Evolutionary conservation across 2,797 vertebrate genomes (phyloP).

Genomic region (Alosa sapidissima): DNA sequence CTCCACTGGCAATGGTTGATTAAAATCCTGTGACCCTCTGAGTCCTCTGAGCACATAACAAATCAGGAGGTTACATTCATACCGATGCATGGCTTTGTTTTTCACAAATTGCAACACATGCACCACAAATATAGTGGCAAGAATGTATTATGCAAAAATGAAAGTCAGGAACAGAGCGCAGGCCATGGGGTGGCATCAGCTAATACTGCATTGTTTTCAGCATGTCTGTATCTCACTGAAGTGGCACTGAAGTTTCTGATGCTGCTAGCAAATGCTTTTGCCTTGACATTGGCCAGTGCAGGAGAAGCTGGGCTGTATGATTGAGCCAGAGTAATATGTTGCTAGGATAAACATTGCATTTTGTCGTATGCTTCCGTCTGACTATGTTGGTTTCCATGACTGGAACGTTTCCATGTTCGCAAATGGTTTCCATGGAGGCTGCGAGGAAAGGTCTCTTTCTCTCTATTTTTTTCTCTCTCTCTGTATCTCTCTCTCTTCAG

Average conservation of each 20-base stretch:
- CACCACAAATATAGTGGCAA: not conserved
- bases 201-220: slow-evolving; percentile 6
- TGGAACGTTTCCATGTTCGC: slow-evolving; percentile 7
- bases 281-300: not conserved
- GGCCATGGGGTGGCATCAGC: not conserved
- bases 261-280: not conserved
- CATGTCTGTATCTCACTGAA: not conserved
- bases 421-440: slow-evolving; percentile 21
- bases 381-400: slow-evolving; percentile 11
- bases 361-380: not conserved
- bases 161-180: not conserved
- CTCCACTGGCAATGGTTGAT: slow-evolving; percentile 10
- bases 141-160: not conserved
- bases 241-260: not conserved
- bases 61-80: not conserved
- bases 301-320: not conserved
- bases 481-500: not conserved
- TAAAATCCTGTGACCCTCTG: slow-evolving; percentile 3
- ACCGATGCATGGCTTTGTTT: not conserved
- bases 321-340: slow-evolving; percentile 11
- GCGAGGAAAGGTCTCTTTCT: not conserved
- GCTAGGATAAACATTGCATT: slow-evolving; percentile 10
- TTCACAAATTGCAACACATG: not conserved
- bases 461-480: not conserved
- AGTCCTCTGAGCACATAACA: not conserved